Evolutionary conservation across 2,888 invertebrate genomes (phyloP), one percentile per base, ranked within the genome.

Genomic region (Theodoxus fluviatilis): DNA sequence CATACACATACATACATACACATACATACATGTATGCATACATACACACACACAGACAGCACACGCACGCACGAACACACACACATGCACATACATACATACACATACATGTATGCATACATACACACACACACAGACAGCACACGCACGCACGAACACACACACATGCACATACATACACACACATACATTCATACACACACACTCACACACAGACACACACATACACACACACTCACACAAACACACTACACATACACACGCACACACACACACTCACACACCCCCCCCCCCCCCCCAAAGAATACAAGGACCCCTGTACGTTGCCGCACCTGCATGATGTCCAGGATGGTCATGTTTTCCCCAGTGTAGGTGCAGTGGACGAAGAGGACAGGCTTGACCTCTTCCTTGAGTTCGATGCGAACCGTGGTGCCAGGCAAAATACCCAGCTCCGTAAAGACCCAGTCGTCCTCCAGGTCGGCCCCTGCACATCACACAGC

Each of bases 361-460:
- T 81, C 80, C 35, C 77, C 73, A 61, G 79, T 81, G 71, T 83
- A 82, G 9, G 80, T 77, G 68, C 83, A 84, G 65, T 78, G 72
- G 35, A 86, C 78, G 63, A 80, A 84, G 43, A 86, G 72, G 1
- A 84, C 81, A 0, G 86, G 85, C 55, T 84, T 81, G 25, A 82
- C 79, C 68, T 85, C 82, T 63, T 84, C 84, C 61, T 80, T 83
- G 71, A 86, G 79, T 66, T 80, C 76, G 2, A 82, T 79, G 63
- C 78, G 77, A 35, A 87, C 73, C 4, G 85, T 87, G 6, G 85
- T 79, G 0, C 86, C 86, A 0, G 84, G 81, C 22, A 80, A 71
- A 65, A 87, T 82, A 3, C 85, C 84, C 9, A 87, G 76, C 69
- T 87, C 87, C 0, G 81, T 79, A 68, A 87, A 78, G 57, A 82